Conservation (phyloP, 2,797 vertebrate genomes). For the Selene dorsalis region DNA sequence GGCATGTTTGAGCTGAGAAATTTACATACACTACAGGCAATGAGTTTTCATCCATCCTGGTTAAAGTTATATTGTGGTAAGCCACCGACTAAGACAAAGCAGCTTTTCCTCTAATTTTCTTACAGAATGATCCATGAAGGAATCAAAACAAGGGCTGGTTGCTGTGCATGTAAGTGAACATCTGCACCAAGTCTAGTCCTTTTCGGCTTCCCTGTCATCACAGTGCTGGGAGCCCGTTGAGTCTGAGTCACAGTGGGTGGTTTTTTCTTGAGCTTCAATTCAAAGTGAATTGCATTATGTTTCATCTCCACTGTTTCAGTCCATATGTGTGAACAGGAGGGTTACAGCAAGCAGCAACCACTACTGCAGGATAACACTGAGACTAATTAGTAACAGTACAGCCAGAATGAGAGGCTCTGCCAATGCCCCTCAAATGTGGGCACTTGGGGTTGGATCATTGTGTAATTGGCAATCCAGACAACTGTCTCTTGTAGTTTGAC, state of each 20-base stretch:
- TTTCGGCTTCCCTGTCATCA: neutral
- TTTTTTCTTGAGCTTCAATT: neutral
- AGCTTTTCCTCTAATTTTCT: neutral
- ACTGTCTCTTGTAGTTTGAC: neutral
- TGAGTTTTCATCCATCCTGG: neutral
- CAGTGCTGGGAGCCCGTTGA: neutral
- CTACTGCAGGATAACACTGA: neutral
- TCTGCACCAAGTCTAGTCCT: neutral
- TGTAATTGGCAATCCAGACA: neutral
- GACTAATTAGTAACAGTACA: neutral
- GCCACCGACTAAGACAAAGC: neutral
- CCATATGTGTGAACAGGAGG: neutral
- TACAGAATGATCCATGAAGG: conserved; percentile 2
- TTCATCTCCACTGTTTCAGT: neutral
- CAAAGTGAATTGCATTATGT: conserved; percentile 16
- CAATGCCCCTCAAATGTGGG: neutral
- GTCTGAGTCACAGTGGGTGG: neutral
- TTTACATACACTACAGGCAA: neutral
- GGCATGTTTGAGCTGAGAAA: conserved; percentile 1
- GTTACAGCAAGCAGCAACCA: neutral
- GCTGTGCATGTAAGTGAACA: neutral
- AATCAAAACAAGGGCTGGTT: neutral
- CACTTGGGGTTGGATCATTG: neutral
- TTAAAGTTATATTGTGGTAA: neutral
- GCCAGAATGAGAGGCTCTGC: neutral